These are phyloP conservation scores for Chaitophorus viminalis DNA, from an alignment of 2,888 invertebrate species.

Conservation along the genomic window DNA sequence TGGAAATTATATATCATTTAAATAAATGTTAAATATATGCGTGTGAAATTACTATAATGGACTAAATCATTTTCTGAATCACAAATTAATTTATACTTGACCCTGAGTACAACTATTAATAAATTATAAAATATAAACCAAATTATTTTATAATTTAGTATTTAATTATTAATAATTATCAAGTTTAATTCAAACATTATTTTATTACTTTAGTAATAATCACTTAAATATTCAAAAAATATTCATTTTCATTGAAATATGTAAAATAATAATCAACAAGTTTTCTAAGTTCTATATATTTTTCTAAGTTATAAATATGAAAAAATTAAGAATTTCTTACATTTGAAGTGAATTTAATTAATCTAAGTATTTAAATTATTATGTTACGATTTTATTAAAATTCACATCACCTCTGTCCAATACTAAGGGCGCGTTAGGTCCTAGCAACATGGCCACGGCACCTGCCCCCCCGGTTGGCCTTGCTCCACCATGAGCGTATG, in stretches of 20 bases:
- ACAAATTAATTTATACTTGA: not conserved
- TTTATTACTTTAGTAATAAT: too few species aligned
- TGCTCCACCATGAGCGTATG: slow-evolving; percentile 91
- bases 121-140: not conserved
- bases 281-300: too few species aligned
- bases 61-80: not conserved
- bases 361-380: too few species aligned
- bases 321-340: too few species aligned
- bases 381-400: not conserved
- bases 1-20: not conserved
- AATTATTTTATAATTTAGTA: not conserved
- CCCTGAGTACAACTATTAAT: not conserved
- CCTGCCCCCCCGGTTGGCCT: slow-evolving; percentile 98
- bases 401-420: slow-evolving; percentile 79
- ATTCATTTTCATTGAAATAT: too few species aligned
- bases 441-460: slow-evolving; percentile 94
- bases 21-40: not conserved
- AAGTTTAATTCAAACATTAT: too few species aligned
- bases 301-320: too few species aligned
- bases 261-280: too few species aligned
- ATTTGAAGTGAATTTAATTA: not conserved
- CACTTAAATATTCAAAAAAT: not conserved
- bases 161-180: not conserved
- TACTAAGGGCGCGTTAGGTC: slow-evolving; percentile 91
- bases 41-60: not conserved